Evolutionary conservation across 2,113 vertebrate species (phyloP).

Genomic region (Scartelaos histophorus): DNA sequence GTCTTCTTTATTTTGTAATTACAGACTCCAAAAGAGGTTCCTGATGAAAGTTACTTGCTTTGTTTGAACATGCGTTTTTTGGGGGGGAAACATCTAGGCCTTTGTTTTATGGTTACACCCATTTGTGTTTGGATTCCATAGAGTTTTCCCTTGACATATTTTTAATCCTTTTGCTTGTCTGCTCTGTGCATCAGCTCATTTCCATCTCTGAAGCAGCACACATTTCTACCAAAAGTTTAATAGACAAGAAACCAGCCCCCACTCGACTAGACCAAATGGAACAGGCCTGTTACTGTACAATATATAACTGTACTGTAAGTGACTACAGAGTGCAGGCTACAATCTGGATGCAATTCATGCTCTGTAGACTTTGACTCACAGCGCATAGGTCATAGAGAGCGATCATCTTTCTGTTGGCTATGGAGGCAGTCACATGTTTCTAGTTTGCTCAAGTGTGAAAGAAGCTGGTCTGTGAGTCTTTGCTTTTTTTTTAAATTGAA

Average conservation of each 20-base stretch:
- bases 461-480: conserved; percentile 5
- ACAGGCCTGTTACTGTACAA: conserved; percentile 1
- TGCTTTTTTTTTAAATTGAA: neutral
- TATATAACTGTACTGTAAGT: neutral
- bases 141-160: conserved; percentile 12
- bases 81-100: neutral
- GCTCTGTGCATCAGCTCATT: conserved; percentile 22
- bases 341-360: conserved; percentile 27
- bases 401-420: conserved; percentile 50
- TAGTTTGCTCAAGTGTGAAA: conserved; percentile 47
- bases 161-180: conserved; percentile 26
- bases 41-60: conserved; percentile 1
- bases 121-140: conserved; percentile 12
- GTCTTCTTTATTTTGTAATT: conserved; percentile 11
- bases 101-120: conserved; percentile 31
- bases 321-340: conserved; percentile 4
- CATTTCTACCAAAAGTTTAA: conserved; percentile 25
- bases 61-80: conserved; percentile 8
- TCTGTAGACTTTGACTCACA: conserved; percentile 15
- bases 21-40: neutral
- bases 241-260: conserved; percentile 18
- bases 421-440: conserved; percentile 46
- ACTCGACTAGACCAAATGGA: neutral
- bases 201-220: conserved; percentile 40
- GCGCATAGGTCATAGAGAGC: conserved; percentile 39